Percentiles rank a stretch among this genome's conserved stretches.
phyloP scores from a whole-genome alignment of 2,797 vertebrate species.

The Sebastes trivittatus region DNA sequence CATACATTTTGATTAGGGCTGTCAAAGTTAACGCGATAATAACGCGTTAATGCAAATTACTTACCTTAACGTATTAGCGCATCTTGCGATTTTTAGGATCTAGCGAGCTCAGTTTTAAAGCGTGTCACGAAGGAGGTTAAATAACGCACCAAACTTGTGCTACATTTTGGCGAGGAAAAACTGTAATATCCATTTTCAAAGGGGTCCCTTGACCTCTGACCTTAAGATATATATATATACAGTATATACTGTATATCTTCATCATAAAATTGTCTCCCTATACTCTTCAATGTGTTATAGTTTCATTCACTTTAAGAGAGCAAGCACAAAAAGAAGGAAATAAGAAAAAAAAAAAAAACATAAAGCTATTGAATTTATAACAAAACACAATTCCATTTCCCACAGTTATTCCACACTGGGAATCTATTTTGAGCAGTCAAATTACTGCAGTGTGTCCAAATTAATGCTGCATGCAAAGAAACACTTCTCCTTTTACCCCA shows the following conservation, averaged over 20 bases:
- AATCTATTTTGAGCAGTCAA: conserved; percentile 65
- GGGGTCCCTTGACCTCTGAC: too few relatives aligned
- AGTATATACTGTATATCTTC: neutral
- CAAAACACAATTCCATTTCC: conserved; percentile 43
- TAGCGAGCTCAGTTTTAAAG: too few relatives aligned
- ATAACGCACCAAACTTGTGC: too few relatives aligned
- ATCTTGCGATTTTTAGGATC: too few relatives aligned
- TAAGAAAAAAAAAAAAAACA: neutral
- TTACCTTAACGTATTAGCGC: too few relatives aligned
- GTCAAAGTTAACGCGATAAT: too few relatives aligned
- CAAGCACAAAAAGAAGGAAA: neutral
- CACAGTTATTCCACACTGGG: conserved; percentile 52
- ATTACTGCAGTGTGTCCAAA: conserved; percentile 62
- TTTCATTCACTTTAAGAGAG: conserved; percentile 1
- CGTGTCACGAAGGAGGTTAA: too few relatives aligned
- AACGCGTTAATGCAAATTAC: too few relatives aligned
- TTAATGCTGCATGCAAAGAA: conserved; percentile 67
- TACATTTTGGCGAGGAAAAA: too few relatives aligned
- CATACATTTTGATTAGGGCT: neutral
- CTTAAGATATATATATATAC: neutral
- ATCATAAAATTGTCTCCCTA: neutral
- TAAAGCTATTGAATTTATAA: conserved; percentile 32
- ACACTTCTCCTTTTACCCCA: conserved; percentile 60
- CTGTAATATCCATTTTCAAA: too few relatives aligned
- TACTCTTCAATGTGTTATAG: neutral